Base-by-base conservation (phyloP, 2,113 vertebrate genomes). In the Pyxicephalus adspersus region DNA sequence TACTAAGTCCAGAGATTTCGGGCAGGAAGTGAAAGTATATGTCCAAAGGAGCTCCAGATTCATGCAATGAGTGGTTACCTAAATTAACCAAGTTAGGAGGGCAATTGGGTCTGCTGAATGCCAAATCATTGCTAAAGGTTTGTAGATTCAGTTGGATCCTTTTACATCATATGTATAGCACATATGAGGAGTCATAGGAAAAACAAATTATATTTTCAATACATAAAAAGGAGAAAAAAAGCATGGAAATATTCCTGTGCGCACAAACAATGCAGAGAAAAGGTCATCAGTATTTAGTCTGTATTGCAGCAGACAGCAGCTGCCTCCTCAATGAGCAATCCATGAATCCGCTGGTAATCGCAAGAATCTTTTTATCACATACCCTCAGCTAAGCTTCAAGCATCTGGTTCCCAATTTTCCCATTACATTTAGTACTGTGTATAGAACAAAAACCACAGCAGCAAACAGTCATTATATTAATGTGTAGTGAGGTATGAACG, bases 361-460 rank as follows among this genome's bases (percentile, higher is more conserved):
- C 82, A 55, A 85, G 78, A 76, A 87, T 87, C 84, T 88, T 87
- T 38, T 85, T 85, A 87, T 84, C 83, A 83, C 83, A 87, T 83
- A 85, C 86, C 84, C 84, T 87, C 83, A 85, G 85, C 83, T 89
- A 89, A 90, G 64, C 83, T 84, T 84, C 83, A 87, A 87, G 83
- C 88, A 90, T 90, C 89, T 89, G 88, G 76, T 87, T 88, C 84
- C 83, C 84, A 86, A 88, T 86, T 88, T 86, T 86, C 82, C 83
- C 45, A 71, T 71, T 71, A 68, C 65, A 86, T 87, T 91, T 87
- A 86, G 85, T 85, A 82, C 85, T 85, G 76, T 86, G 57, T 84
- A 84, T 79, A 64, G 77, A 88, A 80, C 71, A 83, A 65, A 70
- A 76, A 31, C 84, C 87, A 84, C 77, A 85, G 85, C 57, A 86